Conservation (phyloP, 2,888 invertebrate genomes). For the Diaperis boleti region DNA sequence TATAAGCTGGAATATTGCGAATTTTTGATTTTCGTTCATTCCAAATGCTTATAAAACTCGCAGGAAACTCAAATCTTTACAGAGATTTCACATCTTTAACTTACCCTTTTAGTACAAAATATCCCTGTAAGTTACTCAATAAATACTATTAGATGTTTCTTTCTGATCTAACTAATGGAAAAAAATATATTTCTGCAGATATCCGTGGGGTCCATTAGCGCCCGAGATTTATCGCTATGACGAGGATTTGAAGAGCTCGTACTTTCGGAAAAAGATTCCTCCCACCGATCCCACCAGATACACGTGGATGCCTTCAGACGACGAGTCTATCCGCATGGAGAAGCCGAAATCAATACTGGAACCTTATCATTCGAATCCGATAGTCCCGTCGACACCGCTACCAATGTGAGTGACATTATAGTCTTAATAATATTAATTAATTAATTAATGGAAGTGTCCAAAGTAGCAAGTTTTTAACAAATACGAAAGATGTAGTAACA, state of each 20-base stretch:
- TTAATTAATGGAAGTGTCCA: too few species aligned
- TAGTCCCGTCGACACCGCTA: slow-evolving; percentile 36
- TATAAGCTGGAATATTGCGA: too few species aligned
- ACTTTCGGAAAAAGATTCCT: slow-evolving; percentile 84
- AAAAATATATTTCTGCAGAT: slow-evolving; percentile 63
- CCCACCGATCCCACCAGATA: slow-evolving; percentile 80
- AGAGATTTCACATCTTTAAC: too few species aligned
- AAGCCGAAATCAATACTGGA: slow-evolving; percentile 70
- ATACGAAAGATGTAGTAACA: too few species aligned
- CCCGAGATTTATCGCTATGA: slow-evolving; percentile 75
- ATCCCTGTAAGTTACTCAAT: too few species aligned
- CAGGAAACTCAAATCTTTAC: too few species aligned
- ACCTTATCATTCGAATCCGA: slow-evolving; percentile 49
- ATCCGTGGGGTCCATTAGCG: slow-evolving; percentile 72
- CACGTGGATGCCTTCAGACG: slow-evolving; percentile 84
- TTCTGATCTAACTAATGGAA: background rate
- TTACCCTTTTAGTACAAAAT: too few species aligned
- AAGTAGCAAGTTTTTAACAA: too few species aligned
- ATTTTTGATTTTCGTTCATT: too few species aligned
- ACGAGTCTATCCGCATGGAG: slow-evolving; percentile 79
- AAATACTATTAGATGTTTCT: too few species aligned
- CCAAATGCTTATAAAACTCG: too few species aligned
- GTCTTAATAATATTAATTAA: background rate
- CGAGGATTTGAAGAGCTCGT: slow-evolving; percentile 82
- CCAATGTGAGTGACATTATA: slow-evolving; percentile 8